These are phyloP conservation scores for Gnatocerus cornutus DNA, from an alignment of 2,888 invertebrate genomes.

Conservation along the genomic window DNA sequence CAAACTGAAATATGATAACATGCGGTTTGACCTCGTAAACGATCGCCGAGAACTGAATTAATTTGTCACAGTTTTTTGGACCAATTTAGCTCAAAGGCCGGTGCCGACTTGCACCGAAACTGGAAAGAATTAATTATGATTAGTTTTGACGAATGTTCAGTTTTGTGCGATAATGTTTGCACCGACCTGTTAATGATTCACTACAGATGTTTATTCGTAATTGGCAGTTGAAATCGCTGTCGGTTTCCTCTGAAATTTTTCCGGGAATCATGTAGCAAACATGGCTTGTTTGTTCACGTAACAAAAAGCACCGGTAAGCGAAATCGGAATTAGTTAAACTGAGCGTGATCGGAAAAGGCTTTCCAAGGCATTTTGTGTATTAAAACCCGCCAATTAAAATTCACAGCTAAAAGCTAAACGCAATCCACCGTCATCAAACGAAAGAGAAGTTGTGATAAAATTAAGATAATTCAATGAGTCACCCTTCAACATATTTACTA, in stretches of 20 bases:
- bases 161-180: too few species aligned
- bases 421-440: conserved; percentile 10
- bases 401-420: conserved; percentile 29
- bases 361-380: conserved; percentile 41
- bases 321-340: conserved; percentile 45
- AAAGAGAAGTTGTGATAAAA: conserved; percentile 34
- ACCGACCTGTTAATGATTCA: too few species aligned
- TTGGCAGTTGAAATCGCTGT: not conserved
- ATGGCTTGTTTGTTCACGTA: conserved; percentile 48
- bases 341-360: conserved; percentile 47
- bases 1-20: too few species aligned
- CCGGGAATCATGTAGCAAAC: conserved; percentile 45
- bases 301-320: conserved; percentile 47
- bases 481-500: conserved; percentile 41
- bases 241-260: not conserved
- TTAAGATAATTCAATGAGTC: conserved; percentile 45
- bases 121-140: too few species aligned
- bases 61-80: too few species aligned
- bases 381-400: conserved; percentile 44
- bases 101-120: too few species aligned
- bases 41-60: too few species aligned
- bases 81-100: too few species aligned
- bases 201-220: conserved; percentile 2
- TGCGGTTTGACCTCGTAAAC: too few species aligned
- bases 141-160: too few species aligned